Conservation (phyloP, 2,888 invertebrate species). For the Drosophila lacicola region DNA sequence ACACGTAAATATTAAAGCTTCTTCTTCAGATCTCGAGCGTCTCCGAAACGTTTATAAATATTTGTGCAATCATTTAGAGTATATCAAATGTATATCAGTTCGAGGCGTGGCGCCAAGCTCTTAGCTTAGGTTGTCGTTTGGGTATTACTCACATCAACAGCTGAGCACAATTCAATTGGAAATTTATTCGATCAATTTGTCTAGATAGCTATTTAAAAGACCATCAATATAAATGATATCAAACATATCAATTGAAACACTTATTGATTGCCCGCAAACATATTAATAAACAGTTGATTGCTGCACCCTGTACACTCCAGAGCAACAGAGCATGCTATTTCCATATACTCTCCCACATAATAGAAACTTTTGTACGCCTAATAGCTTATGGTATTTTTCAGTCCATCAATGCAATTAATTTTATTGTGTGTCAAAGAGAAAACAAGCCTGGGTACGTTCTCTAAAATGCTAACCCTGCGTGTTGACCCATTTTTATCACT, state of each 20-base stretch:
- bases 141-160: constrained; percentile 1
- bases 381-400: background rate
- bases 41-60: constrained; percentile 6
- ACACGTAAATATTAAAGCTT: constrained; percentile 49
- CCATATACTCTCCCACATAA: background rate
- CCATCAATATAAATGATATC: constrained; percentile 45
- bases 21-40: background rate
- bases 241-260: constrained; percentile 46
- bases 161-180: constrained; percentile 26
- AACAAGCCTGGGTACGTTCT: background rate
- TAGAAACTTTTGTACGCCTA: too few relatives aligned
- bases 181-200: constrained; percentile 18
- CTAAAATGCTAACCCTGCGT: background rate
- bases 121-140: background rate
- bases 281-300: constrained; percentile 8
- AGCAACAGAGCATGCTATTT: background rate
- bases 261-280: constrained; percentile 39
- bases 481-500: constrained; percentile 36
- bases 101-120: constrained; percentile 28
- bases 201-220: constrained; percentile 15
- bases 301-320: background rate
- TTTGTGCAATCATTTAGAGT: constrained; percentile 41
- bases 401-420: background rate
- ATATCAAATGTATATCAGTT: constrained; percentile 22
- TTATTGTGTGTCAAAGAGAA: background rate